phyloP scores from a whole-genome alignment of 1,140 invertebrate species.

The Leptonema lineaticorne region DNA sequence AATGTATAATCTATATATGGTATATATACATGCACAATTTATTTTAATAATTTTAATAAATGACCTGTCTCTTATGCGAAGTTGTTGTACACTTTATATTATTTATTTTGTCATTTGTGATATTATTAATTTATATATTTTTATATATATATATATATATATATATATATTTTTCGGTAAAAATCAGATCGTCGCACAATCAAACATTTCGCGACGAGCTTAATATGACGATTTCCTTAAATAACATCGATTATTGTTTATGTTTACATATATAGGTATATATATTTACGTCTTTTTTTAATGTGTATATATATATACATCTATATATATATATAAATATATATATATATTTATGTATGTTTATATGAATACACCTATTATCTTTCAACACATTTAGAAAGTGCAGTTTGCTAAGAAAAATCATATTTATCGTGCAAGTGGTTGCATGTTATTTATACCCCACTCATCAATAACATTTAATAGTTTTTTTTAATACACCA shows the following conservation, averaged over 20 bases:
- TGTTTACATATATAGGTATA: too few relatives aligned
- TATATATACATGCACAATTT: too few relatives aligned
- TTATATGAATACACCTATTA: constrained; percentile 42
- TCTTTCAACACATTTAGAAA: constrained; percentile 42
- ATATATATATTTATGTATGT: too few relatives aligned
- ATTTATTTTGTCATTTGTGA: too few relatives aligned
- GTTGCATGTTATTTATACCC: constrained; percentile 32
- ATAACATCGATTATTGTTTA: constrained; percentile 43
- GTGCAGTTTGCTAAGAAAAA: constrained; percentile 43
- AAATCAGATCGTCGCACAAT: neutral
- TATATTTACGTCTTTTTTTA: too few relatives aligned
- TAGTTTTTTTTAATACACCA: constrained; percentile 38
- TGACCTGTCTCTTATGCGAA: constrained; percentile 33
- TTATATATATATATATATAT: neutral
- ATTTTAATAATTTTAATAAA: too few relatives aligned
- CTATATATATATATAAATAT: too few relatives aligned
- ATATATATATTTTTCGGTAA: neutral
- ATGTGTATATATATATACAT: too few relatives aligned
- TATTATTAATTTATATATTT: too few relatives aligned
- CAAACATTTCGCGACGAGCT: neutral
- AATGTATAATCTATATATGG: too few relatives aligned
- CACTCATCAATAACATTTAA: constrained; percentile 41
- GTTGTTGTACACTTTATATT: too few relatives aligned
- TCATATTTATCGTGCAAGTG: constrained; percentile 41
- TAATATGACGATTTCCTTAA: constrained; percentile 37